phyloP scores from a whole-genome alignment of 92 coral and sea anemone genomes.

The Palythoa caribaeorum region DNA sequence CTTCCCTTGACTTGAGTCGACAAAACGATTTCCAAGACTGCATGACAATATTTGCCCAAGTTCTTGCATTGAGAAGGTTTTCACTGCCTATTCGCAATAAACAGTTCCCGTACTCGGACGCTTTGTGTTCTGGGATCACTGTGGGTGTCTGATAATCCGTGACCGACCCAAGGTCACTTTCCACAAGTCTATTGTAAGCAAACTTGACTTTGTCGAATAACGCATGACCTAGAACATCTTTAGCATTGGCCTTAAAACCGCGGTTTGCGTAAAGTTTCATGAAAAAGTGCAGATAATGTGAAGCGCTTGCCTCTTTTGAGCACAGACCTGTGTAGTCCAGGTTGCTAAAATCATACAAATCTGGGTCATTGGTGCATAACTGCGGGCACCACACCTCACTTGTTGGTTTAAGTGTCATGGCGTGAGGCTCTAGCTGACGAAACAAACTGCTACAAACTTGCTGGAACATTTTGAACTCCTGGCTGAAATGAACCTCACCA shows the following conservation, averaged over 20 bases:
- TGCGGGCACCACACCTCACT: not conserved
- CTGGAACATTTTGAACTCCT: conserved; percentile 28
- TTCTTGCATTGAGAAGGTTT: conserved; percentile 19
- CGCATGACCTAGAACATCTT: not conserved
- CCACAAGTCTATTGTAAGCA: not conserved
- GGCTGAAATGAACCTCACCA: conserved; percentile 25
- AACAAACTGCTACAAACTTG: conserved; percentile 25
- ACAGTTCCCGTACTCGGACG: not conserved
- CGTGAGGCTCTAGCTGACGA: not conserved
- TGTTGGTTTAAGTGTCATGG: not conserved
- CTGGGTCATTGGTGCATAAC: not conserved
- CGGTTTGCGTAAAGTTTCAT: not conserved
- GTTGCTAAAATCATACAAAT: conserved; percentile 15
- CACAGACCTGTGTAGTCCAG: not conserved
- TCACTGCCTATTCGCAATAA: conserved; percentile 5
- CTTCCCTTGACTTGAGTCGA: not conserved
- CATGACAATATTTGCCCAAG: conserved; percentile 28
- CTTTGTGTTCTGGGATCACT: conserved; percentile 6
- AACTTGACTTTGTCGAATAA: conserved; percentile 22
- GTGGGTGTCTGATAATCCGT: conserved; percentile 19
- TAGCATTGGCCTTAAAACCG: not conserved
- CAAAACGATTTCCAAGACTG: conserved; percentile 16
- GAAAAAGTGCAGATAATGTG: conserved; percentile 16
- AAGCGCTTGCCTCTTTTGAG: not conserved
- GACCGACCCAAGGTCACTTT: not conserved